Percentiles rank a stretch among this genome's conserved stretches.
phyloP scores from a whole-genome alignment of 1,140 invertebrate genomes.

The Oncopeltus fasciatus region DNA sequence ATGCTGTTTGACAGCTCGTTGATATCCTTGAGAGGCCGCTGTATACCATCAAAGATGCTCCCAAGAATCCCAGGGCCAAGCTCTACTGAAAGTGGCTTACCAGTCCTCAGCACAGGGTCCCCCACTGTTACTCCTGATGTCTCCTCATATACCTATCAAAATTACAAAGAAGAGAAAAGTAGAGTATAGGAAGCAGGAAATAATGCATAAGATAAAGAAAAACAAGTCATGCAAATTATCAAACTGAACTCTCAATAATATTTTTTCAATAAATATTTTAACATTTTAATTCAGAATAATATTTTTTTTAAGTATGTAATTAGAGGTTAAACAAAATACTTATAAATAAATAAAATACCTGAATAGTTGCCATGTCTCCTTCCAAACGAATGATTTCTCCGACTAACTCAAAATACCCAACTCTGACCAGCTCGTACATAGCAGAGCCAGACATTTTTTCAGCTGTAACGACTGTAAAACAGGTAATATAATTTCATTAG shows the following conservation, averaged over 20 bases:
- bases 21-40: constrained; percentile 94
- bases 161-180: constrained; percentile 1
- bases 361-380: constrained; percentile 98
- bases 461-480: constrained; percentile 88
- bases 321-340: neutral
- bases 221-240: no score
- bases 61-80: constrained; percentile 98
- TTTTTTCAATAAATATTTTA: no score
- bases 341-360: constrained; percentile 37
- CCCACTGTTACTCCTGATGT: constrained; percentile 99
- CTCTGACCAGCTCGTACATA: constrained; percentile 99
- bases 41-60: constrained; percentile 99
- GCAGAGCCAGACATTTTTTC: constrained; percentile 98
- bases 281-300: neutral
- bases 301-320: neutral
- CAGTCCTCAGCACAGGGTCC: constrained; percentile 94
- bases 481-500: constrained; percentile 18
- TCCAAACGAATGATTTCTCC: constrained; percentile 99
- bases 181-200: no score
- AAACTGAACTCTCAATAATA: no score
- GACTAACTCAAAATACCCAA: constrained; percentile 93
- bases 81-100: constrained; percentile 95
- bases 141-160: constrained; percentile 85
- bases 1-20: constrained; percentile 85
- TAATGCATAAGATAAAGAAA: no score